These are phyloP conservation scores for Strigamia transsilvanica DNA, from an alignment of 2,888 invertebrate species.

Conservation along the genomic window DNA sequence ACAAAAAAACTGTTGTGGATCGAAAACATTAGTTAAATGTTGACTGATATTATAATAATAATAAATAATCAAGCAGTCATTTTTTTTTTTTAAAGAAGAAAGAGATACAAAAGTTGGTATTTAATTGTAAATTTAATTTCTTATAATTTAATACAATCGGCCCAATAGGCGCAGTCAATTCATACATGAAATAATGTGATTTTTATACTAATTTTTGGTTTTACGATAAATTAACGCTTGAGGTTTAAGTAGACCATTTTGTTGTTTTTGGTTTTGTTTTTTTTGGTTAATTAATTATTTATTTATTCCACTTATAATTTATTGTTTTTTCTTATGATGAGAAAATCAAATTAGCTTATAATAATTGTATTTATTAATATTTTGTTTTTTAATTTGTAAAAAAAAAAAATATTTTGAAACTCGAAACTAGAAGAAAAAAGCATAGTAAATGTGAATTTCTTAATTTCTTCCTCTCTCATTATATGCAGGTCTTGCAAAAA, in stretches of 20 bases:
- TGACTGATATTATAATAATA: conserved; percentile 1
- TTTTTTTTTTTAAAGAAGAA: conserved; percentile 23
- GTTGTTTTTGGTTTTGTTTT: not conserved
- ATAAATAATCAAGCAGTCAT: conserved; percentile 22
- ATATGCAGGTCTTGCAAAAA: conserved; percentile 19
- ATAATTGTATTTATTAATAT: conserved; percentile 8
- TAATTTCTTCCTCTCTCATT: conserved; percentile 2
- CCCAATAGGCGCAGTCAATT: not conserved
- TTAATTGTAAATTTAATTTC: conserved; percentile 13
- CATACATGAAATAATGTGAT: conserved; percentile 13
- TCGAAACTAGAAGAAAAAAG: not conserved
- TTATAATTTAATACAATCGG: conserved; percentile 14
- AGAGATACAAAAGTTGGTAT: not conserved
- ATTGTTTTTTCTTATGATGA: not conserved
- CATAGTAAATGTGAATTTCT: conserved; percentile 14
- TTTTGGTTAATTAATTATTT: not conserved
- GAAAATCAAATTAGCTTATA: not conserved
- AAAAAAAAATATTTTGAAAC: conserved; percentile 16
- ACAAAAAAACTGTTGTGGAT: conserved; percentile 20
- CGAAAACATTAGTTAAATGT: conserved; percentile 25
- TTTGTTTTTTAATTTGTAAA: not conserved
- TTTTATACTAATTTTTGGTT: not conserved
- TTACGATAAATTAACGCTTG: not conserved
- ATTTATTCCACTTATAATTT: conserved; percentile 30
- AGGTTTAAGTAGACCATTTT: not conserved